A percentile compares a stretch with the other conserved stretches of the same genome.
These are phyloP conservation scores for Zophobas morio DNA, from an alignment of 1,140 invertebrate species.

Conservation along the genomic window DNA sequence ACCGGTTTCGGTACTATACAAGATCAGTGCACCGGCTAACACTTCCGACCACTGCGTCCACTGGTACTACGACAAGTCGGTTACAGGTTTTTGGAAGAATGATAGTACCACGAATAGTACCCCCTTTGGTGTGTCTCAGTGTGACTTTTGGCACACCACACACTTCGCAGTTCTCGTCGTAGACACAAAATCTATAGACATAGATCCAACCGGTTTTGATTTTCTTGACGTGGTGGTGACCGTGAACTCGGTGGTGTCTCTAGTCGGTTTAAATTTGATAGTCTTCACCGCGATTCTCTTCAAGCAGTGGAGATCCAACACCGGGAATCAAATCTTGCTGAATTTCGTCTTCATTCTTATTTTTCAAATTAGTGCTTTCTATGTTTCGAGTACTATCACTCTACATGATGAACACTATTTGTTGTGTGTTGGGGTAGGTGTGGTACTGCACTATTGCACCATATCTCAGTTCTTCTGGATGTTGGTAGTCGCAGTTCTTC, in stretches of 20 bases:
- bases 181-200: slow-evolving; percentile 18
- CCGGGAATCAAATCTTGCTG: slow-evolving; percentile 75
- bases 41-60: slow-evolving; percentile 52
- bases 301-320: slow-evolving; percentile 73
- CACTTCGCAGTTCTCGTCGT: slow-evolving; percentile 60
- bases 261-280: slow-evolving; percentile 74
- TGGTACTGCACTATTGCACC: slow-evolving; percentile 74
- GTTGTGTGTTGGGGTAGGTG: slow-evolving; percentile 58
- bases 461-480: slow-evolving; percentile 78
- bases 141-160: slow-evolving; percentile 60
- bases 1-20: slow-evolving; percentile 46
- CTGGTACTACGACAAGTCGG: slow-evolving; percentile 49
- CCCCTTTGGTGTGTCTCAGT: slow-evolving; percentile 12
- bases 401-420: slow-evolving; percentile 67
- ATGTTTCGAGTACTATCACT: slow-evolving; percentile 68
- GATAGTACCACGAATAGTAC: slow-evolving; percentile 34
- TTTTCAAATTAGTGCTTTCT: slow-evolving; percentile 72
- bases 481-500: slow-evolving; percentile 75
- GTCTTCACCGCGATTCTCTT: slow-evolving; percentile 74
- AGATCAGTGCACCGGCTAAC: slow-evolving; percentile 8
- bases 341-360: slow-evolving; percentile 74
- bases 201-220: slow-evolving; percentile 44
- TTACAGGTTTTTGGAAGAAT: slow-evolving; percentile 53
- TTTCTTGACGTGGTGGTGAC: slow-evolving; percentile 74
- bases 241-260: slow-evolving; percentile 73